Conservation (phyloP, 2,888 invertebrate genomes). For the Eupithecia subumbrata region DNA sequence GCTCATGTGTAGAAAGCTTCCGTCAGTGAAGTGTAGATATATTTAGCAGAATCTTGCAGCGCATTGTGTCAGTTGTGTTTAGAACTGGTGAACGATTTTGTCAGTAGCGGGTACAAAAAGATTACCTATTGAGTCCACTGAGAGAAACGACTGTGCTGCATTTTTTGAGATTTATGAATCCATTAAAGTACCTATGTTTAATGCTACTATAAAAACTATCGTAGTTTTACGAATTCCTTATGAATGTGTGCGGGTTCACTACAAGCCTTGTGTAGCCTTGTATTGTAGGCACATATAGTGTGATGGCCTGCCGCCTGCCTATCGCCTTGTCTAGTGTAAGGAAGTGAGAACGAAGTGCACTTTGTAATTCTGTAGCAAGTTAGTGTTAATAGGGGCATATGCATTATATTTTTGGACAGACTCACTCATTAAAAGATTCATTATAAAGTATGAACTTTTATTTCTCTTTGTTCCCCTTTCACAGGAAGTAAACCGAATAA, state of each 20-base stretch:
- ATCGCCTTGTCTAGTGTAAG: slow-evolving; percentile 53
- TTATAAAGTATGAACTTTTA: slow-evolving; percentile 61
- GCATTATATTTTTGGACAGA: slow-evolving; percentile 82
- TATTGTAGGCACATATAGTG: background rate
- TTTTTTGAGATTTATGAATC: background rate
- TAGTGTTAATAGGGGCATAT: slow-evolving; percentile 70
- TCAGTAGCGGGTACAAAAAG: background rate
- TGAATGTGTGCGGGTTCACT: background rate
- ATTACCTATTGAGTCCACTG: background rate
- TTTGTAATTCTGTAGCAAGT: slow-evolving; percentile 71
- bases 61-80: too few relatives aligned
- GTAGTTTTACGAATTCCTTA: background rate
- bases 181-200: background rate
- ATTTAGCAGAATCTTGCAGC: too few relatives aligned
- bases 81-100: background rate
- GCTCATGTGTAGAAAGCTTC: background rate
- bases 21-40: background rate
- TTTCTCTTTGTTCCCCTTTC: slow-evolving; percentile 43
- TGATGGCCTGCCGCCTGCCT: slow-evolving; percentile 24
- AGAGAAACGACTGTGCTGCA: background rate
- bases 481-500: slow-evolving; percentile 17
- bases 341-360: slow-evolving; percentile 66
- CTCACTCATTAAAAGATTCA: slow-evolving; percentile 75
- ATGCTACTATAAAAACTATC: slow-evolving; percentile 6
- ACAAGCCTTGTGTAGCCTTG: slow-evolving; percentile 42